A percentile compares a stretch with the other conserved stretches of the same genome.
phyloP scores from a whole-genome alignment of 2,797 vertebrate species.

The Pantherophis vulpinus region DNA sequence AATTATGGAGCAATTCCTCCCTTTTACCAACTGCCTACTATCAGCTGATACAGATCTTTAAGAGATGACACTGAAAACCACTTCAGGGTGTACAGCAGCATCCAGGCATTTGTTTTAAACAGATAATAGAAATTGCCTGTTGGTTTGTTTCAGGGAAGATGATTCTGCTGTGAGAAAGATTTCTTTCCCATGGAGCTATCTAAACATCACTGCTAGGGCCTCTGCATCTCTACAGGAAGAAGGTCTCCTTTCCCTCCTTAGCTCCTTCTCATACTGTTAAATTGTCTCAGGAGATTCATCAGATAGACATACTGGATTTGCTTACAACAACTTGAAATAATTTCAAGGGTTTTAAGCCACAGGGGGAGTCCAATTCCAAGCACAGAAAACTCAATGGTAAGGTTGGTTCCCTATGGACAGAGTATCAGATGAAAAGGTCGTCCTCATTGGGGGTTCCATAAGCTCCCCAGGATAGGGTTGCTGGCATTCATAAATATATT shows the following conservation, averaged over 20 bases:
- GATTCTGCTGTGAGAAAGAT: conserved; percentile 36
- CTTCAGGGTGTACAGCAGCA: conserved; percentile 32
- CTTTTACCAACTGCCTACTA: conserved; percentile 22
- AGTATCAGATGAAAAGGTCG: conserved; percentile 41
- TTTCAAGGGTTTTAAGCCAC: conserved; percentile 52
- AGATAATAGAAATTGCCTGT: conserved; percentile 44
- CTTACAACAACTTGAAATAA: conserved; percentile 61
- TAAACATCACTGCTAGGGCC: conserved; percentile 47
- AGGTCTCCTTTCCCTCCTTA: not conserved
- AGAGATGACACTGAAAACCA: conserved; percentile 40
- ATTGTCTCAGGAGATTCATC: conserved; percentile 44
- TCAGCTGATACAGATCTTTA: conserved; percentile 37
- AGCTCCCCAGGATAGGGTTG: conserved; percentile 7
- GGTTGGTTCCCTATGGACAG: conserved; percentile 38
- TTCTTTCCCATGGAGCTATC: conserved; percentile 48
- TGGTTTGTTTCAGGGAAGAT: conserved; percentile 46
- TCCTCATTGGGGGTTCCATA: conserved; percentile 23
- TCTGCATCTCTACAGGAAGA: conserved; percentile 36
- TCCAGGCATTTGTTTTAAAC: not conserved
- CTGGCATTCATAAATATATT: conserved; percentile 54
- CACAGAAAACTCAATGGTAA: conserved; percentile 41
- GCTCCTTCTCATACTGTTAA: not conserved
- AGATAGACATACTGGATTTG: conserved; percentile 58
- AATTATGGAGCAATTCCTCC: conserved; percentile 18
- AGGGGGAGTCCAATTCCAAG: conserved; percentile 48